Evolutionary conservation across 2,888 invertebrate species (phyloP).

Genomic region (Branchellion lobata): DNA sequence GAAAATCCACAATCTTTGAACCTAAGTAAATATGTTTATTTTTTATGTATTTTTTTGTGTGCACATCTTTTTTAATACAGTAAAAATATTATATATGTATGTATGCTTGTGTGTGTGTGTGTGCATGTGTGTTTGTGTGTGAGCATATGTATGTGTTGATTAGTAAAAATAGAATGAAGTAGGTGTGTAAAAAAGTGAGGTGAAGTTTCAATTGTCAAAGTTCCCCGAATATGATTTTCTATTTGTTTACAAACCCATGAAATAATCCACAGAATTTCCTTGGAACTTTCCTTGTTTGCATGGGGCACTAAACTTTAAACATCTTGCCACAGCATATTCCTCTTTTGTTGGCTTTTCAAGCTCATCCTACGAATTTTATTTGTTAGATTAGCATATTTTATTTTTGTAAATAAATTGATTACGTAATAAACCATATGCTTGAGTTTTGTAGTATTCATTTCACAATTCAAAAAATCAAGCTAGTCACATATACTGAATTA

Average conservation of each 20-base stretch:
- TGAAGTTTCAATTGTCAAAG: too few species aligned
- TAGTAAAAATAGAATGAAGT: too few species aligned
- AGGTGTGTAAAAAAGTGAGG: too few species aligned
- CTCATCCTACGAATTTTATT: slow-evolving; percentile 49
- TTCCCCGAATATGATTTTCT: too few species aligned
- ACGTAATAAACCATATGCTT: slow-evolving; percentile 12
- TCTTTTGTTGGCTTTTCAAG: slow-evolving; percentile 69
- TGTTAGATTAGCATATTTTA: too few species aligned
- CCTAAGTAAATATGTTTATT: too few species aligned
- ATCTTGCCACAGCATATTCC: slow-evolving; percentile 88
- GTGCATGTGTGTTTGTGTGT: too few species aligned
- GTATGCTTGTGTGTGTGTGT: not conserved
- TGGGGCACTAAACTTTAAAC: slow-evolving; percentile 87
- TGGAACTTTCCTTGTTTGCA: slow-evolving; percentile 93
- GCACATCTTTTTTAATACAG: not conserved
- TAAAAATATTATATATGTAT: too few species aligned
- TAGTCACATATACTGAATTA: not conserved
- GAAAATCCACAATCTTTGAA: slow-evolving; percentile 82
- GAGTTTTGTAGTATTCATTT: not conserved
- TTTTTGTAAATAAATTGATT: not conserved
- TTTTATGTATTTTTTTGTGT: too few species aligned
- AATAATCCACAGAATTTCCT: slow-evolving; percentile 94
- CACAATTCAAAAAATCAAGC: not conserved
- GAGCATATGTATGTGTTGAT: too few species aligned
- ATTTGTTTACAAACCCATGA: slow-evolving; percentile 80